Evolutionary conservation across 2,797 vertebrate species (phyloP), one percentile per base, ranked within the genome.

Genomic region (Limosa lapponica): DNA sequence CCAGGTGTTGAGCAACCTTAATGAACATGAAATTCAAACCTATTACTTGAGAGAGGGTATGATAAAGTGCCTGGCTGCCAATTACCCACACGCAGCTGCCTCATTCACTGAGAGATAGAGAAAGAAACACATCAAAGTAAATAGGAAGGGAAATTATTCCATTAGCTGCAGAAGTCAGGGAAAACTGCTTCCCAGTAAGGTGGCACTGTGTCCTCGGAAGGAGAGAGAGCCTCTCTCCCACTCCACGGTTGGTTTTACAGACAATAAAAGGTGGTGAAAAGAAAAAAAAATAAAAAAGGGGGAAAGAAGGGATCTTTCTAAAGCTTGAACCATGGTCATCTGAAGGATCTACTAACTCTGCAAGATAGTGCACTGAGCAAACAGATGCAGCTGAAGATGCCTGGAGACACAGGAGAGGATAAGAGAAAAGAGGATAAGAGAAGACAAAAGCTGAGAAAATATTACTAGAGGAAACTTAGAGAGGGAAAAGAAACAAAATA

Each of bases 1-100:
- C 22, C 57, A 88, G 58, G 49, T 69, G 54, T 43, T 81, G 22
- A 92, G 43, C 12, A 72, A 82, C 54, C 58, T 43, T 91, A 94
- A 92, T 90, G 89, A 93, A 72, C 82, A 83, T n/a, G 82, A 91
- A 95, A 96, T 96, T 91, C 46, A 91, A 95, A 61, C 27, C 72
- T 39, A 55, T 92, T 91, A 86, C 43, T 30, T 55, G 54, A 83
- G 23, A 94, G 36, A 74, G n/a, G 13, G 37, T 54, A 61, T 67
- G 44, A 49, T 27, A 91, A 91, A 89, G 28, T 72, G 54, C 72
- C 57, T 82, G 36, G 41, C 59, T 93, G 70, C 48, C 54, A 55
- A 41, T 86, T 91, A 59, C n/a, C 11, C 13, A 1, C 22, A 75
- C 16, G 44, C 10, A 62, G 57, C 25, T 91, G 61, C 43, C 51